Evolutionary conservation across 1,140 invertebrate species (phyloP).

Genomic region (Liolophura sinensis): DNA sequence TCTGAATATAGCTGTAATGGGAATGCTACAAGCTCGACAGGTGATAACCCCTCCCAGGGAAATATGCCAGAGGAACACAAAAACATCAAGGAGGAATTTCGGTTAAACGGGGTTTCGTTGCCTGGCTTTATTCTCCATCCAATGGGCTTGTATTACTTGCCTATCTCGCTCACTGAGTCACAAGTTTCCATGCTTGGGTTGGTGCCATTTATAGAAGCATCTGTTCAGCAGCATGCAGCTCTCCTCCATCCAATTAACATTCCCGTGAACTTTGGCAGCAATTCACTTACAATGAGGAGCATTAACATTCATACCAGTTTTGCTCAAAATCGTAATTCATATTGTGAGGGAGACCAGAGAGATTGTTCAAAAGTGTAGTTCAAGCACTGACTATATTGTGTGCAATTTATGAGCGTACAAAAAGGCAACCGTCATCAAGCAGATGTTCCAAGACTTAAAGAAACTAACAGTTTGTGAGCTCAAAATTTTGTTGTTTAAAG

Average conservation of each 20-base stretch:
- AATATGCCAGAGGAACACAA: neutral
- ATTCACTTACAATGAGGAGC: no score
- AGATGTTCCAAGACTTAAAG: no score
- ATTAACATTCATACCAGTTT: no score
- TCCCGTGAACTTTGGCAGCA: conserved; percentile 43
- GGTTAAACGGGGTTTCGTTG: conserved; percentile 54
- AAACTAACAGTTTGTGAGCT: no score
- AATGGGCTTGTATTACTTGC: conserved; percentile 87
- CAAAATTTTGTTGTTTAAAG: no score
- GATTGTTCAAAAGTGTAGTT: no score
- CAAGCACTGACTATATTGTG: no score
- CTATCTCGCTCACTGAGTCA: conserved; percentile 81
- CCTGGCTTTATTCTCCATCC: conserved; percentile 83
- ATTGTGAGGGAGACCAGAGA: no score
- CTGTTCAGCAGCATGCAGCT: conserved; percentile 57
- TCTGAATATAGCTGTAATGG: neutral
- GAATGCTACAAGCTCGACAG: neutral
- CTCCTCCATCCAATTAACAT: conserved; percentile 79
- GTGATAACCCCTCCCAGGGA: neutral
- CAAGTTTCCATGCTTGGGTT: conserved; percentile 69
- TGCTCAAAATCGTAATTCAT: no score
- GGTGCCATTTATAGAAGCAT: conserved; percentile 61
- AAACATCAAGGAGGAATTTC: neutral
- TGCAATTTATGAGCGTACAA: no score
- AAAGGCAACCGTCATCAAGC: no score